Evolutionary conservation across 1,140 invertebrate genomes (phyloP), one percentile per base, ranked within the genome.

Genomic region (Scylla paramamosain): DNA sequence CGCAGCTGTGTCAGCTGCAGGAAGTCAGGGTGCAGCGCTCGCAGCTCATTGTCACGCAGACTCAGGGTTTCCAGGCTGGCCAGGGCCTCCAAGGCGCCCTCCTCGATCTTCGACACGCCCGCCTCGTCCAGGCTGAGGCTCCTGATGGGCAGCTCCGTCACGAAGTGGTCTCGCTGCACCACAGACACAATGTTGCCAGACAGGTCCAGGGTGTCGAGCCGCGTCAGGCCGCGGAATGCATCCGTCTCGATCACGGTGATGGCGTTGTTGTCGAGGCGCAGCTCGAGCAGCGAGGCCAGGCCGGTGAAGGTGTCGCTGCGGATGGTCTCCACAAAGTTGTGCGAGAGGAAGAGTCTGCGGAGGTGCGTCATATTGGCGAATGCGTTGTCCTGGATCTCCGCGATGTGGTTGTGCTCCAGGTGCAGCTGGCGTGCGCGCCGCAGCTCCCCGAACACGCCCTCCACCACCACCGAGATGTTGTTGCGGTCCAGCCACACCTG

Each of bases 401-500:
- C 82, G 31, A 96, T 93, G 32, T 94, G 92, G 92, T 96, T 96
- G n/a, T 95, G 45, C 29, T 96, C 95, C n/a, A 96, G 86, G 67
- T 96, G 94, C 14, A 96, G 83, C 28, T 96, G 84, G 39, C 89
- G 45, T 12, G 96, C 88, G 4, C 77, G 45, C 86, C 93, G 95
- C 32, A 96, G 93, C 32, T 96, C 96, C 16, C 88, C 94, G 77
- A 96, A 96, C 46, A 96, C 95, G n/a, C 90, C 95, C 48, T 96
- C 90, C 39, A 93, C 52, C 14, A 96, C 14, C 28, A 93, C 92
- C 4, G 95, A 95, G 25, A 96, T 96, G 96, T 98, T 98, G 96
- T 99, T 99, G 97, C 98, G 98, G 59, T 98, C 98, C 16, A 99
- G 97, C 98, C 98, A 98, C 97, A 99, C 98, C 95, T 99, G 98